phyloP scores from a whole-genome alignment of 2,888 invertebrate genomes.

The Hyles lineata region DNA sequence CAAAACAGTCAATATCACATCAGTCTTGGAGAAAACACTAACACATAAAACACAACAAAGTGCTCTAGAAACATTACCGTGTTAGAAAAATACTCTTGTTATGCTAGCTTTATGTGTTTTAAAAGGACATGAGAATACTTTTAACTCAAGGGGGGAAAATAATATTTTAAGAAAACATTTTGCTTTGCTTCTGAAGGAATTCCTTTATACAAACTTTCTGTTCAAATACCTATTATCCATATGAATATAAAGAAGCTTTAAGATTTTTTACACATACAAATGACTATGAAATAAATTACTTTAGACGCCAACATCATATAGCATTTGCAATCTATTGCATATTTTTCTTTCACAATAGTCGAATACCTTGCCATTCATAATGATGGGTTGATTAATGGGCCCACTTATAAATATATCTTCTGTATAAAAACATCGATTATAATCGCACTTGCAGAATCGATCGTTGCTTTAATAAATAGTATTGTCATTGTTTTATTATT shows the following conservation, averaged over 20 bases:
- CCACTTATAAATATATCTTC: neutral
- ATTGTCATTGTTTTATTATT: too few species aligned
- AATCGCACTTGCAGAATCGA: too few species aligned
- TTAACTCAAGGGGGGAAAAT: neutral
- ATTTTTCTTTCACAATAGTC: constrained; percentile 10
- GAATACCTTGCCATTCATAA: constrained; percentile 15
- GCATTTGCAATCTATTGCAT: neutral
- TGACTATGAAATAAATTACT: neutral
- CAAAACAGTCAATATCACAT: too few species aligned
- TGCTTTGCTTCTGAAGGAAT: neutral
- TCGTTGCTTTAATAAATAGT: too few species aligned
- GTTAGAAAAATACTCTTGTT: neutral
- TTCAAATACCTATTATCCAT: too few species aligned
- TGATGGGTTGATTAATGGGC: constrained; percentile 38
- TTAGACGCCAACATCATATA: constrained; percentile 39
- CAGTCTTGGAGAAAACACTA: too few species aligned
- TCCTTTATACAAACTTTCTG: neutral
- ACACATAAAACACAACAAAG: neutral
- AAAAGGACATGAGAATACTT: neutral
- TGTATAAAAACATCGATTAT: neutral
- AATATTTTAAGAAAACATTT: neutral
- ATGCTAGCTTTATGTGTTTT: neutral
- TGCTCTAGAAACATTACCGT: neutral
- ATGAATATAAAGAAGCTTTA: too few species aligned
- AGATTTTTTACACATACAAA: neutral